These are phyloP conservation scores for Sebastes taczanowskii DNA, from an alignment of 2,797 vertebrate species.

Conservation along the genomic window DNA sequence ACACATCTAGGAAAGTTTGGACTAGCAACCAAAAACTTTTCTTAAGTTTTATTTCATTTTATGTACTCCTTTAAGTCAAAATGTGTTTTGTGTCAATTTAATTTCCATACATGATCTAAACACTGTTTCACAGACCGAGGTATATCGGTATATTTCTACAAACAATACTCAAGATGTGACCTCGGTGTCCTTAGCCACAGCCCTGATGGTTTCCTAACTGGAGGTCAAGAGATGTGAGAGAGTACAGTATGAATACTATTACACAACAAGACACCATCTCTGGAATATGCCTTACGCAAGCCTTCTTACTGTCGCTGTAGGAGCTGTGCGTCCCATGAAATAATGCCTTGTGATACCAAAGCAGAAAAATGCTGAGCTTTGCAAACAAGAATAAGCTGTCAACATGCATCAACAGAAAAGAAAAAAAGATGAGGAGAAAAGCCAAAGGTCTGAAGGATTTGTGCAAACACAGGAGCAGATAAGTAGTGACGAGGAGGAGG, in stretches of 20 bases:
- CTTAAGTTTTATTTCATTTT: neutral
- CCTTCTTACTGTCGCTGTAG: neutral
- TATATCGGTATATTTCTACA: too few species aligned
- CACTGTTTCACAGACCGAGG: neutral
- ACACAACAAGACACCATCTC: neutral
- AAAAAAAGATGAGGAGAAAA: neutral
- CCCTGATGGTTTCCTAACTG: neutral
- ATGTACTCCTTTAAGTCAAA: neutral
- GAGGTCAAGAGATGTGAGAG: neutral
- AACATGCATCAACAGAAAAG: conserved; percentile 11
- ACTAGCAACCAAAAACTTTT: neutral
- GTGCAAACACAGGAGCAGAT: conserved; percentile 11
- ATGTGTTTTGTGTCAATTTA: neutral
- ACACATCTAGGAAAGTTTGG: neutral
- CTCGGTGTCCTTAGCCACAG: neutral
- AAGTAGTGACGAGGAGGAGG: neutral
- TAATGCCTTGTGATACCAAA: conserved; percentile 14
- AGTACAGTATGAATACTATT: neutral
- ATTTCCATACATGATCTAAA: neutral
- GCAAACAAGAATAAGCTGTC: conserved; percentile 30
- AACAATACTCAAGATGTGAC: neutral
- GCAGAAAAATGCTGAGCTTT: conserved; percentile 32
- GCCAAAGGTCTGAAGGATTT: conserved; percentile 25
- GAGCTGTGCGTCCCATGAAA: conserved; percentile 10
- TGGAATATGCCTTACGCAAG: conserved; percentile 24